Base-by-base conservation (phyloP, 2,113 vertebrate species). In the Zingel zingel region DNA sequence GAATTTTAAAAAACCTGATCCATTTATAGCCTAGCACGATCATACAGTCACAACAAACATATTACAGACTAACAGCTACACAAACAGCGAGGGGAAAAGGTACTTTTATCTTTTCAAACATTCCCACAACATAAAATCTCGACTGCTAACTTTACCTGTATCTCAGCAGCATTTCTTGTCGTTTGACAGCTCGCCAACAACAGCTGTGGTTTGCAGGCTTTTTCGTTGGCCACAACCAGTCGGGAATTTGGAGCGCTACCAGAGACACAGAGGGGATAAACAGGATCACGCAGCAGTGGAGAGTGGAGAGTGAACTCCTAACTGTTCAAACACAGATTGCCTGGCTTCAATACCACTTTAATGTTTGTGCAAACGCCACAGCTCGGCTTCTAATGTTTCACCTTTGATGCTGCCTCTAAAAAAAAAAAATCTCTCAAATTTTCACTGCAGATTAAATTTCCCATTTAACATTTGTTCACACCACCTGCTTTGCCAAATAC, bases 301-400 rank as follows among this genome's bases (percentile, higher is more conserved):
- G 48, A 4, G 54, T 47, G 69, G 74, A 53, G 59, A 30, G 72
- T 61, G 61, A 25, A 70, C 63, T 57, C 50, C 56, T 58, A 58
- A 61, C 77, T 71, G 82, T 74, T 74, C 66, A 70, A 87, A 85
- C 78, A 74, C 74, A 84, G 63, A 43, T 57, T 19, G 18, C 6
- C 51, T 48, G 65, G 18, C 39, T 11, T 54, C 61, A 12, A 9
- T 1, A 15, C 19, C 73, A 56, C 63, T 50, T 0, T 12, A n/a
- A n/a, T 15, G 30, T 62, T 68, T 23, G 51, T 47, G 15, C 5
- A 21, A 4, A 43, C 10, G 16, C 27, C n/a, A 51, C 54, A 15
- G 16, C 65, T 33, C 33, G 6, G 21, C 53, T 14, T 77, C 64
- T 16, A 1, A 45, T 5, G 3, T 19, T 57, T 58, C 58, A 58